Evolutionary conservation across 2,888 invertebrate genomes (phyloP), one percentile per base, ranked within the genome.

Genomic region (Caenorhabditis sulstoni): DNA sequence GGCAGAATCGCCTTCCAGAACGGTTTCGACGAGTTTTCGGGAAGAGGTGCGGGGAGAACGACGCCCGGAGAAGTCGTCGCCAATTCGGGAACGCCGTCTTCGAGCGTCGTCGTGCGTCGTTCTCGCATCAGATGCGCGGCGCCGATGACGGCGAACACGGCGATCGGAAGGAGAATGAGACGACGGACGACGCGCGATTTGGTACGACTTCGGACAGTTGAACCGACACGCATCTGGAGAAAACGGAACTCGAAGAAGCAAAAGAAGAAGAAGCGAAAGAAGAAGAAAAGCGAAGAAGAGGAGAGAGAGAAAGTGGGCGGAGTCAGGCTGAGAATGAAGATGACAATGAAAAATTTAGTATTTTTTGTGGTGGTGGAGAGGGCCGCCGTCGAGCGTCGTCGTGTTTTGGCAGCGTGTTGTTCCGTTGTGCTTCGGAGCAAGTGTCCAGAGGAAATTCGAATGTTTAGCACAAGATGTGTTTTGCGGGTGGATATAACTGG

Each of bases 121-220:
- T 59, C 65, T 16, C 65, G 41, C 50, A 59, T 45, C 45, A 74
- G 7, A 53, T 50, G 58, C 4, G 65, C 64, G n/a, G 74, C 23
- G 11, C 65, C 65, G n/a, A 74, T 39, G 14, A 74, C 11, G 37
- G 59, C 64, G 12, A 74, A 37, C 4, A 74, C 12, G 35, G 65
- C 74, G 50, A 74, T 45, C 0, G 74, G 74, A n/a, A 74, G 50
- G 29, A 74, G 74, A 41, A 74, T 52, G 2, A 74, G 65, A 20
- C 74, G 74, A 18, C 74, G 65, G 29, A 65, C 74, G 58, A 50
- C 74, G 1, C 74, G 65, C 39, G 57, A 62, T 20, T 64, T 62
- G 62, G 71, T 57, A 53, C 71, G 71, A 71, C 71, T 71, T 62
- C 71, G 71, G 37, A 64, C 71, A 23, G 71, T 71, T 64, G 71